Evolutionary conservation across 1,140 invertebrate genomes (phyloP).

Genomic region (Schmidtea mediterranea): DNA sequence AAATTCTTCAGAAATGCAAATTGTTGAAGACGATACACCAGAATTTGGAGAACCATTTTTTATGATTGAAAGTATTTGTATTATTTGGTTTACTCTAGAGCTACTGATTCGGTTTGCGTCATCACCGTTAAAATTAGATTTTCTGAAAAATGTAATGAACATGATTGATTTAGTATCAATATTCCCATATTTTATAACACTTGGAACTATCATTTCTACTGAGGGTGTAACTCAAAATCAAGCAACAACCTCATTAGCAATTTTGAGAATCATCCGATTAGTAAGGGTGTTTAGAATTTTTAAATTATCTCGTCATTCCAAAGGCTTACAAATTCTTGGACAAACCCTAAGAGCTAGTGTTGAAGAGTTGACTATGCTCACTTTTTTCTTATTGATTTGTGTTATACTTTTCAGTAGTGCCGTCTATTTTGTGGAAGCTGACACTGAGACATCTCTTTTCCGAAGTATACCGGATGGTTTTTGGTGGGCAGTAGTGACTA

Average conservation of each 20-base stretch:
- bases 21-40: slow-evolving; percentile 2
- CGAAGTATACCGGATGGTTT: slow-evolving; percentile 21
- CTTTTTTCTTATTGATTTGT: slow-evolving; percentile 57
- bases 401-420: slow-evolving; percentile 18
- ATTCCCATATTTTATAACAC: slow-evolving; percentile 95
- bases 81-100: slow-evolving; percentile 26
- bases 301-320: too few relatives aligned
- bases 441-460: slow-evolving; percentile 13
- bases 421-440: slow-evolving; percentile 19
- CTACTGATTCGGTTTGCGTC: slow-evolving; percentile 15
- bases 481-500: slow-evolving; percentile 15
- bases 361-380: slow-evolving; percentile 84
- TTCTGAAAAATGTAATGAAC: slow-evolving; percentile 60
- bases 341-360: slow-evolving; percentile 80
- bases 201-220: slow-evolving; percentile 54
- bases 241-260: slow-evolving; percentile 37
- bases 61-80: slow-evolving; percentile 25
- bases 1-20: not conserved
- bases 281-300: slow-evolving; percentile 11
- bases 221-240: not conserved
- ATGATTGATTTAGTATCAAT: slow-evolving; percentile 91
- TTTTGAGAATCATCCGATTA: slow-evolving; percentile 9
- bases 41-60: slow-evolving; percentile 12
- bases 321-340: slow-evolving; percentile 3
- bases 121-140: slow-evolving; percentile 26